Evolutionary conservation across 2,888 invertebrate species (phyloP), one percentile per base, ranked within the genome.

Genomic region (Nezara viridula): DNA sequence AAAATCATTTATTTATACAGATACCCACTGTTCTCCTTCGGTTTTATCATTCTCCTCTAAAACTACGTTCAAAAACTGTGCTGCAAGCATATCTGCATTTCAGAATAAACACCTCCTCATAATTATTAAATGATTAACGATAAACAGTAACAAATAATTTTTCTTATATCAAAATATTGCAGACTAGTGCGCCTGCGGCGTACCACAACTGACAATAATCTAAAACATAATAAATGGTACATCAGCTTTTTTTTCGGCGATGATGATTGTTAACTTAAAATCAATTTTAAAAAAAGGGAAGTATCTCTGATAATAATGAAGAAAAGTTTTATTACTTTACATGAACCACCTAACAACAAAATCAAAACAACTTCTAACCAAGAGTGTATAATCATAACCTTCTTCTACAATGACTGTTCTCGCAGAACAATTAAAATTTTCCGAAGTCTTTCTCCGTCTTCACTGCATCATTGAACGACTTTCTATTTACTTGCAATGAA

Each of bases 11-110:
- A 6, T 89, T 89, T 55, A 40, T 44, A 77, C 10, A 89, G 21
- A 89, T 37, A 85, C 81, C 9, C 12, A 85, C 89, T 47, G 88
- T 50, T 47, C 50, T 19, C 49, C 86, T 14, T 89, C 88, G 9
- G 85, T 49, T 32, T 66, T 88, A 32, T 89, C 90, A 16, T 90
- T 86, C 89, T 91, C 91, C 85, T 91, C 91, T 40, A 92, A 89
- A 21, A 91, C 91, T 37, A 91, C 91, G 89, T 91, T 92, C 14
- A 91, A 87, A 90, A 91, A 91, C 87, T 91, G 91, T 27, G 91
- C 91, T 19, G 91, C 91, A 81, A 91, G 90, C 90, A 91, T 91
- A 37, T 55, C 55, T 14, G 49, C 86, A 55, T 55, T n/a, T 52
- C 52, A 86, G 21, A 40, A 85, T 19, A 85, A 73, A 24, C 81